A percentile compares a stretch with the other conserved stretches of the same genome.
Evolutionary conservation across 2,888 invertebrate genomes (phyloP).

Genomic region (Margaritifera margaritifera): DNA sequence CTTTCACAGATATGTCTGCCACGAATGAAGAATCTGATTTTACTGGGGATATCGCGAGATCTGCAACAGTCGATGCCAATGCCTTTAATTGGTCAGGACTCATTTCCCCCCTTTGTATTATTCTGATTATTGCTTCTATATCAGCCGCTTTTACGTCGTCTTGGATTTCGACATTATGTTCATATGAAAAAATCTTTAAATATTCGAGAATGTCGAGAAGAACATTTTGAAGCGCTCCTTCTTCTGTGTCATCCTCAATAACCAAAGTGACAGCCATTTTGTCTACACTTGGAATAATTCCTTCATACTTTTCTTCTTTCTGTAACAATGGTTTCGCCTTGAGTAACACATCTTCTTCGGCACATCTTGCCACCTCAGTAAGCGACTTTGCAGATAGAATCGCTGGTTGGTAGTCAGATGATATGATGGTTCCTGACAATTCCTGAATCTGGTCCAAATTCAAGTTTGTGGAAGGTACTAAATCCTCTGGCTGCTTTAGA

Average conservation of each 20-base stretch:
- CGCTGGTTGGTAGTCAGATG: conserved; percentile 3
- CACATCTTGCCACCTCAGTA: conserved; percentile 16
- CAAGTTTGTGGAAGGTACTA: conserved; percentile 16
- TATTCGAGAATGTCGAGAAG: conserved; percentile 21
- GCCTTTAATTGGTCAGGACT: conserved; percentile 13
- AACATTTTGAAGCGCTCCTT: conserved; percentile 15
- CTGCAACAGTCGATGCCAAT: conserved; percentile 26
- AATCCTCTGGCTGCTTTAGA: conserved; percentile 22
- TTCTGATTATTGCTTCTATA: conserved; percentile 14
- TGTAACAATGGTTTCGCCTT: conserved; percentile 18
- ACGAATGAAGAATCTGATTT: conserved; percentile 27
- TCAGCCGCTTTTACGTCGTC: conserved; percentile 6
- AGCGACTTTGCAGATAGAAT: conserved; percentile 7
- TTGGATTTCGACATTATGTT: not conserved
- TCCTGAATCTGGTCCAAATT: conserved; percentile 23
- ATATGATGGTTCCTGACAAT: conserved; percentile 19
- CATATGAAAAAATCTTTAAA: conserved; percentile 8
- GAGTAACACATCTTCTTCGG: conserved; percentile 21
- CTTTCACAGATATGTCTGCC: conserved; percentile 17
- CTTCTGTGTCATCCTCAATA: conserved; percentile 2
- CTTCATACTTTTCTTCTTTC: conserved; percentile 9
- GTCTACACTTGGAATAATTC: conserved; percentile 16
- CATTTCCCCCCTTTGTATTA: conserved; percentile 7
- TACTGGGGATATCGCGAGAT: conserved; percentile 21
- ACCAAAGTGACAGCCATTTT: conserved; percentile 26